Evolutionary conservation across 1,140 invertebrate genomes (phyloP).

Genomic region (Formica exsecta): DNA sequence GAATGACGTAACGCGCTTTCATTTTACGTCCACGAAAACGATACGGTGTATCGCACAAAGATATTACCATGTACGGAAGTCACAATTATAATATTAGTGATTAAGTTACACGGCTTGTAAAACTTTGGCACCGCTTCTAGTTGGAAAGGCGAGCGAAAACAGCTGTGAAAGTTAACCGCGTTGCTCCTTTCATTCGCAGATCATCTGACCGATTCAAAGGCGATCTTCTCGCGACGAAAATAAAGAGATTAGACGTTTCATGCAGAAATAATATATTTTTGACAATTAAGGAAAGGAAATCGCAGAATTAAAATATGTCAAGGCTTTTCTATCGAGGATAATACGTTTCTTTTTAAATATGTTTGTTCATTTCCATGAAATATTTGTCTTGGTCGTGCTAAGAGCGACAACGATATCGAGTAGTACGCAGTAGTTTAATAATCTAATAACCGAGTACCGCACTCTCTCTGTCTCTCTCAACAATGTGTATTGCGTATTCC

Average conservation of each 20-base stretch:
- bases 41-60: not conserved
- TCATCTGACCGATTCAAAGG: not conserved
- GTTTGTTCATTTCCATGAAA: not conserved
- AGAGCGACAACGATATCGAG: not conserved
- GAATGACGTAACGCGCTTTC: slow-evolving; percentile 1
- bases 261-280: not conserved
- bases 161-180: slow-evolving; percentile 38
- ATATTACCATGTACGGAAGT: not conserved
- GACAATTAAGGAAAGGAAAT: not conserved
- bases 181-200: not conserved
- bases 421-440: slow-evolving; percentile 1
- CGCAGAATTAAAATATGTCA: not conserved
- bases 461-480: not conserved
- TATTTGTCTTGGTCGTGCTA: not conserved
- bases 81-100: slow-evolving; percentile 29
- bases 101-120: slow-evolving; percentile 33
- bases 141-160: slow-evolving; percentile 26
- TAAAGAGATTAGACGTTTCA: too few species aligned
- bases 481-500: slow-evolving; percentile 45
- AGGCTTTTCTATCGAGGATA: not conserved
- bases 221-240: not conserved
- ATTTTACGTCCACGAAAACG: not conserved
- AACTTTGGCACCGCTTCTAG: slow-evolving; percentile 24
- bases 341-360: not conserved
- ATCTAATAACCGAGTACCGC: slow-evolving; percentile 22